Evolutionary conservation across 2,888 invertebrate species (phyloP).

Genomic region (Griposia aprilina): DNA sequence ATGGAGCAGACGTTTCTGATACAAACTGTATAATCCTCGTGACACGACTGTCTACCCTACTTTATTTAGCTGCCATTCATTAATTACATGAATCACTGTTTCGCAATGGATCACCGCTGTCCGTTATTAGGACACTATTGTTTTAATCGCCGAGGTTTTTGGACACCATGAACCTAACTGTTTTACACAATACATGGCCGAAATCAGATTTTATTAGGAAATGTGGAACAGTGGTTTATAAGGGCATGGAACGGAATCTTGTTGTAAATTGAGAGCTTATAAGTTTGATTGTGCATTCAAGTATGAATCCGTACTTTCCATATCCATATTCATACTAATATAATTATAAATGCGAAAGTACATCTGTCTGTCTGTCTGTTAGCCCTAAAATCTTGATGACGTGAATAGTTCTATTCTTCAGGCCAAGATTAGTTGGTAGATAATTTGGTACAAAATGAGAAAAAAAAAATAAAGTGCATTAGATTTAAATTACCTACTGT

Average conservation of each 20-base stretch:
- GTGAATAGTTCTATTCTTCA: not conserved
- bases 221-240: conserved; percentile 36
- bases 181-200: conserved; percentile 50
- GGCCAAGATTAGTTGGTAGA: not conserved
- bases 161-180: conserved; percentile 62
- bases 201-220: conserved; percentile 35
- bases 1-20: too few relatives aligned
- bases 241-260: conserved; percentile 13
- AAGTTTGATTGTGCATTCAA: not conserved
- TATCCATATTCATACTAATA: too few relatives aligned
- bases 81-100: conserved; percentile 57
- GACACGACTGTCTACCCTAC: not conserved
- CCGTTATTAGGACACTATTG: conserved; percentile 67
- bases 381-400: not conserved
- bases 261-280: not conserved
- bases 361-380: not conserved
- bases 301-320: not conserved
- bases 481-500: not conserved
- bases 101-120: conserved; percentile 47
- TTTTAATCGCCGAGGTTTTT: conserved; percentile 56
- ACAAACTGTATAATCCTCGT: not conserved
- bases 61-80: conserved; percentile 32
- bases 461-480: not conserved
- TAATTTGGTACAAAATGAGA: not conserved
- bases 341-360: not conserved